Evolutionary conservation across 2,113 vertebrate genomes (phyloP).

Genomic region (Eretmochelys imbricata): DNA sequence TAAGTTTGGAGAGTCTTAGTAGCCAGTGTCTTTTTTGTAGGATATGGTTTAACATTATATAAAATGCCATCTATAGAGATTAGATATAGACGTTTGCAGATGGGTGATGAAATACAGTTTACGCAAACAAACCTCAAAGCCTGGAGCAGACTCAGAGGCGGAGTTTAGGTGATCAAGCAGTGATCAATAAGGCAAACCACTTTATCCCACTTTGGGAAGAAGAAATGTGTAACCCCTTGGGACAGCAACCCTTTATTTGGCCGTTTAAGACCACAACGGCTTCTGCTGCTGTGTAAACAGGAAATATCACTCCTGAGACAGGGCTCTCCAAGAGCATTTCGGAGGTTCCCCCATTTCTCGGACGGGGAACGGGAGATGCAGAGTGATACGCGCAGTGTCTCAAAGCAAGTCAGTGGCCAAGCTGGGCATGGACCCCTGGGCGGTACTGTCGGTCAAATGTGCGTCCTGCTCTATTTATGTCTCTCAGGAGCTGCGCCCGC

Average conservation of each 20-base stretch:
- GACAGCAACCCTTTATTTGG: neutral
- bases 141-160: neutral
- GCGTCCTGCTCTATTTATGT: too few species aligned
- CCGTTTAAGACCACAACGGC: neutral
- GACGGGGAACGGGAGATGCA: neutral
- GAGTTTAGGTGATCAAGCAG: neutral
- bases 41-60: neutral
- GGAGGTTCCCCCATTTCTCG: neutral
- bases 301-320: neutral
- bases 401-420: neutral
- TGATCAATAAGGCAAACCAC: neutral
- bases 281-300: neutral
- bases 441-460: too few species aligned
- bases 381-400: neutral
- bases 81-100: neutral
- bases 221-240: neutral
- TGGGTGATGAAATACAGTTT: neutral
- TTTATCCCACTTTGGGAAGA: neutral
- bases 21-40: neutral
- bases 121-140: neutral
- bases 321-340: too few species aligned
- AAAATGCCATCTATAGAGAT: neutral
- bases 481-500: neutral
- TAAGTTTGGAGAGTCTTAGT: neutral
- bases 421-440: too few species aligned